These are phyloP conservation scores for Embidobia sp. DNA, from an alignment of 2,888 invertebrate species.

Conservation along the genomic window DNA sequence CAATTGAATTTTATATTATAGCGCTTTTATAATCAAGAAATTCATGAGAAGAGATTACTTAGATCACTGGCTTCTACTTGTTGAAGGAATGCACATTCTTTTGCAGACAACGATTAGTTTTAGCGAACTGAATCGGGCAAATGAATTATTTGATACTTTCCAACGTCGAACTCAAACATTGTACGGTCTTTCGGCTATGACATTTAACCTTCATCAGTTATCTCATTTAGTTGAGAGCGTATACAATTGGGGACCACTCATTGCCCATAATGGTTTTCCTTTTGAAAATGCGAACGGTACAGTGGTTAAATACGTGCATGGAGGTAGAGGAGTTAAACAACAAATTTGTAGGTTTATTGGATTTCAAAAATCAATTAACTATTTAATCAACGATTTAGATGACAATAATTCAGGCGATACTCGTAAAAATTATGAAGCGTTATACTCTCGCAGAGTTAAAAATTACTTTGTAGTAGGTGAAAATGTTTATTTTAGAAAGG, in stretches of 20 bases:
- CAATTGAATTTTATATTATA: slow-evolving; percentile 23
- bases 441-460: not conserved
- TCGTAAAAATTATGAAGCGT: not conserved
- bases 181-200: not conserved
- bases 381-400: not conserved
- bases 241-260: slow-evolving; percentile 10
- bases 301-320: not conserved
- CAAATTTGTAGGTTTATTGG: slow-evolving; percentile 9
- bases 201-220: slow-evolving; percentile 6
- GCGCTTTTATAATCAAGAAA: not conserved
- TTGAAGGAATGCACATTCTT: slow-evolving; percentile 23
- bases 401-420: too few relatives aligned
- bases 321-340: slow-evolving; percentile 4
- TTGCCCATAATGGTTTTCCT: slow-evolving; percentile 4
- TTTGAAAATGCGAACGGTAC: slow-evolving; percentile 15
- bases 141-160: too few relatives aligned
- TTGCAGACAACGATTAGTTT: slow-evolving; percentile 14
- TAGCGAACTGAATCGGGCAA: not conserved
- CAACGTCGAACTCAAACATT: not conserved
- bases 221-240: slow-evolving; percentile 3
- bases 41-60: slow-evolving; percentile 10
- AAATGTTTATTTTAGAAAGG: too few relatives aligned
- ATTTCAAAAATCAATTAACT: not conserved
- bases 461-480: not conserved
- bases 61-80: slow-evolving; percentile 21